Base-by-base conservation (phyloP, 2,797 vertebrate genomes). In the Coreius guichenoti region DNA sequence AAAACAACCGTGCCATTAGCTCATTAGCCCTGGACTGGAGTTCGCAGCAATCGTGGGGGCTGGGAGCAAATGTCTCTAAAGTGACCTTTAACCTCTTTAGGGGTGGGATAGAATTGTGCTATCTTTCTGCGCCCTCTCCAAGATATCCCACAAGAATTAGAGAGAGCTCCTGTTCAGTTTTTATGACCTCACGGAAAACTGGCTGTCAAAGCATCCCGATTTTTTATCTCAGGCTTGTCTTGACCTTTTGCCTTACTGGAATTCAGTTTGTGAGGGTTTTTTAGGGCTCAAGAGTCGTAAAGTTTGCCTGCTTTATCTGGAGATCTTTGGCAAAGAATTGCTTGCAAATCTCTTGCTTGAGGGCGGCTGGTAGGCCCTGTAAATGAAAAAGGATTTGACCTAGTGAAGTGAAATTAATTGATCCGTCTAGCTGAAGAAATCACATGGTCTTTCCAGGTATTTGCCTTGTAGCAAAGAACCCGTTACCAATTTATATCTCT, bases 221-320 rank as follows among this genome's bases (percentile, higher is more conserved):
- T 85, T 86, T 74, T 65, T 83, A 67, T 58, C 83, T 81, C 16
- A 47, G 61, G n/a, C 23, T 85, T 45, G 26, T 63, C 29, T 56
- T 89, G 74, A 91, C 69, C 90, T 91, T 91, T 88, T 92, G 89
- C 89, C 87, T 84, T 54, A 31, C 5, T 74, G 84, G 90, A 93
- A 91, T 92, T 89, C 81, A 88, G 84, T 61, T 54, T 78, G 36
- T 47, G 33, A 82, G 81, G 76, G 79, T 11, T 91, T 85, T 83
- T 51, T 65, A 88, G 90, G 83, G 74, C 29, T 43, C 70, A 81
- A 56, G 23, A 47, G 67, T 31, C 54, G 12, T 79, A 79, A 33
- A 70, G 63, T 31, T 63, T 29, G 75, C 51, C 67, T 80, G 72
- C 26, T 79, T 78, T 84, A 77, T 88, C 87, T 26, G 31, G 36